Evolutionary conservation across 2,888 invertebrate genomes (phyloP).

Genomic region (Platerodrilus igneus): DNA sequence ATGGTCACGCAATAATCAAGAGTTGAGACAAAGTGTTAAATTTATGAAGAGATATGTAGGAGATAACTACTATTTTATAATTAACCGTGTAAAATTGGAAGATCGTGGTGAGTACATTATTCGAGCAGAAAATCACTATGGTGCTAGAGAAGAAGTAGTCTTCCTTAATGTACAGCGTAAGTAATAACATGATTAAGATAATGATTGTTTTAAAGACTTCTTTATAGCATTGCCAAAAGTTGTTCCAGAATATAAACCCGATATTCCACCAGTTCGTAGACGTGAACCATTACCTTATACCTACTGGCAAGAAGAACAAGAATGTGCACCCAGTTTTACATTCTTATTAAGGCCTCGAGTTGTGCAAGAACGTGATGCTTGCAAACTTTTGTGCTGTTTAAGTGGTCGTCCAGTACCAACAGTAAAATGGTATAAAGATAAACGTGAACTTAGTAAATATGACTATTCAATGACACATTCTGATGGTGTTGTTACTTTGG

Average conservation of each 20-base stretch:
- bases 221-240: slow-evolving; percentile 69
- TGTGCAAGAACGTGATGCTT: slow-evolving; percentile 92
- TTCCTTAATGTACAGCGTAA: slow-evolving; percentile 94
- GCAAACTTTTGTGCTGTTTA: slow-evolving; percentile 95
- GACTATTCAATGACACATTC: slow-evolving; percentile 88
- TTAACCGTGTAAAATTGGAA: slow-evolving; percentile 90
- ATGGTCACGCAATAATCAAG: slow-evolving; percentile 92
- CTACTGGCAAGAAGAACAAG: slow-evolving; percentile 89
- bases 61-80: slow-evolving; percentile 95
- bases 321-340: slow-evolving; percentile 93
- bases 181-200: slow-evolving; percentile 38
- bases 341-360: slow-evolving; percentile 98
- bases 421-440: slow-evolving; percentile 91
- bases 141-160: slow-evolving; percentile 91
- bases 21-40: slow-evolving; percentile 94
- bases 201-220: slow-evolving; percentile 14
- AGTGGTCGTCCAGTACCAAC: slow-evolving; percentile 92
- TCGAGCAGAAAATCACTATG: slow-evolving; percentile 93
- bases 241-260: slow-evolving; percentile 62
- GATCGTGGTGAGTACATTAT: slow-evolving; percentile 98
- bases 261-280: slow-evolving; percentile 66
- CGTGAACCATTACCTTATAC: slow-evolving; percentile 80
- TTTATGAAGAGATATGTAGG: slow-evolving; percentile 97
- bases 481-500: slow-evolving; percentile 95
- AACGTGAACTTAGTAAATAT: slow-evolving; percentile 81